Evolutionary conservation across 2,113 vertebrate genomes (phyloP).

Genomic region (Vimba vimba): DNA sequence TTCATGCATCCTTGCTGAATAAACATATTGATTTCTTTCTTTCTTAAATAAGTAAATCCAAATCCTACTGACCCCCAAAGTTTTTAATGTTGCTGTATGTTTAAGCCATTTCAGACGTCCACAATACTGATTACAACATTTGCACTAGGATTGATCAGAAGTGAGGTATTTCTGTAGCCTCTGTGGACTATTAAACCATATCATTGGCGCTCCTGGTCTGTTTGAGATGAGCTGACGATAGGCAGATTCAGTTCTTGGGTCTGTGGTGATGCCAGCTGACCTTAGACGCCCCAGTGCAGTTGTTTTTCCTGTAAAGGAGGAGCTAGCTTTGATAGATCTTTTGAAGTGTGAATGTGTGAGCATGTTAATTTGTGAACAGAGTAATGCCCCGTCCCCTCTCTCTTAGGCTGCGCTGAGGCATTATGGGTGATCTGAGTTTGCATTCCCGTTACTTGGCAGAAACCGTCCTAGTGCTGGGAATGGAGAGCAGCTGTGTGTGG

Average conservation of each 20-base stretch:
- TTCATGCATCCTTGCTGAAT: background rate
- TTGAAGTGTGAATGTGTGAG: background rate
- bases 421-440: conserved; percentile 15
- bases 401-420: background rate
- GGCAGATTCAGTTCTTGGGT: conserved; percentile 26
- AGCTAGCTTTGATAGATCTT: background rate
- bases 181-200: background rate
- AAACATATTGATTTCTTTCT: background rate
- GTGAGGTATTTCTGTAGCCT: background rate
- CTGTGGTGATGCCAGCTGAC: conserved; percentile 44
- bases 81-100: background rate
- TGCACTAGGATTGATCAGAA: background rate
- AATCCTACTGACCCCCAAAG: background rate
- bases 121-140: background rate
- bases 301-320: background rate
- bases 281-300: conserved; percentile 12
- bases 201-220: background rate
- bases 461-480: conserved; percentile 9
- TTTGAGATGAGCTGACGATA: background rate
- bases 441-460: conserved; percentile 19
- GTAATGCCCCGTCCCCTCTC: background rate
- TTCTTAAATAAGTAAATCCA: no score
- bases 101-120: background rate
- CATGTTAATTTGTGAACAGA: conserved; percentile 43
- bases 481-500: conserved; percentile 34